phyloP scores from a whole-genome alignment of 2,113 vertebrate genomes.

The Corydoras sp. region DNA sequence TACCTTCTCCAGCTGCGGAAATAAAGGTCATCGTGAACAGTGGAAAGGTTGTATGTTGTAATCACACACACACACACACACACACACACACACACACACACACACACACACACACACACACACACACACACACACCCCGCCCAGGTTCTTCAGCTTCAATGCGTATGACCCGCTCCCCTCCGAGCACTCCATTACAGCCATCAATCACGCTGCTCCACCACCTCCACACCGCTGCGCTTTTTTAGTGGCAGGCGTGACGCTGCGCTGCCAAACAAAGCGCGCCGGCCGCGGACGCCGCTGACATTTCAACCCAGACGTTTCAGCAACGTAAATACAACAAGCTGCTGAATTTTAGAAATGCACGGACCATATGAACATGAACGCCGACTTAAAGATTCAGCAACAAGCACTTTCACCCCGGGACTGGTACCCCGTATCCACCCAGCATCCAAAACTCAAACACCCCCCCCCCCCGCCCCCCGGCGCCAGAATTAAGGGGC shows the following conservation, averaged over 20 bases:
- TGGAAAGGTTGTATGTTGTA: slow-evolving; percentile 9
- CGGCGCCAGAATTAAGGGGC: too few species aligned
- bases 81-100: too few species aligned
- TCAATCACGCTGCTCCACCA: slow-evolving; percentile 32
- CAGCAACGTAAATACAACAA: background rate
- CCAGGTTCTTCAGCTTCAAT: slow-evolving; percentile 18
- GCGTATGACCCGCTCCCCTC: slow-evolving; percentile 16
- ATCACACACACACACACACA: background rate
- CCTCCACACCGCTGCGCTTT: background rate
- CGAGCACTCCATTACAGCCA: slow-evolving; percentile 16
- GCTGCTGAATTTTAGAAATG: too few species aligned
- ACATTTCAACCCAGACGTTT: slow-evolving; percentile 17
- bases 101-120: too few species aligned
- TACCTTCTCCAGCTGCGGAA: slow-evolving; percentile 1
- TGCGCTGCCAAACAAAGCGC: background rate
- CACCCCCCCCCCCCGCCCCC: too few species aligned
- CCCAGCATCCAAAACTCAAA: too few species aligned
- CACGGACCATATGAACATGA: too few species aligned
- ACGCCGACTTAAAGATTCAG: too few species aligned
- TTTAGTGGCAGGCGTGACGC: background rate
- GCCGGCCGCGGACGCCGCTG: background rate
- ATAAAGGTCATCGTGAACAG: slow-evolving; percentile 16
- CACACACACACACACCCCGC: too few species aligned
- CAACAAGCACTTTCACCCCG: too few species aligned
- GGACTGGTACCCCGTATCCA: too few species aligned